A percentile compares a stretch with the other conserved stretches of the same genome.
Evolutionary conservation across 2,797 vertebrate species (phyloP).

Genomic region (Epinephelus malabaricus): DNA sequence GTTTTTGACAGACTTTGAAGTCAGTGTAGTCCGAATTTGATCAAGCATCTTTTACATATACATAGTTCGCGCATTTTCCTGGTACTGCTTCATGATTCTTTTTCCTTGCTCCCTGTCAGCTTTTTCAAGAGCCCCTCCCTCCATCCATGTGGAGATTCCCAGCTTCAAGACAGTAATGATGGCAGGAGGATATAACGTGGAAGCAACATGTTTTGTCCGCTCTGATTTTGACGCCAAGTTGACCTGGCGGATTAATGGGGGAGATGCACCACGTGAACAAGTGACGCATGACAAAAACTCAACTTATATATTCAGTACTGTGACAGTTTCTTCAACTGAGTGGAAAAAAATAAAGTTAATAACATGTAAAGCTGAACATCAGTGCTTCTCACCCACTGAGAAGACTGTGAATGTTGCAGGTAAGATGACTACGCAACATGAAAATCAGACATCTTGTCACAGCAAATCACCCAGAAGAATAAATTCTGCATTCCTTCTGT

Average conservation of each 20-base stretch:
- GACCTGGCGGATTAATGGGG: constrained; percentile 59
- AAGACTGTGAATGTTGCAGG: constrained; percentile 30
- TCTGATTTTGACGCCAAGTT: constrained; percentile 36
- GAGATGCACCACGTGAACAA: rapidly evolving
- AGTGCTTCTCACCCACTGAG: constrained; percentile 59
- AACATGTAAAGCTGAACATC: constrained; percentile 74
- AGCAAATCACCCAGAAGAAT: background rate
- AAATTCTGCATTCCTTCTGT: background rate
- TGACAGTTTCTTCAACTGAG: background rate
- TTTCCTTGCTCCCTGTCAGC: no score
- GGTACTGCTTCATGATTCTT: no score
- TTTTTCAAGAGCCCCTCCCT: no score
- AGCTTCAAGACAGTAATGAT: no score
- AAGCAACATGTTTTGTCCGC: no score
- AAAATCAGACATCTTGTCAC: background rate
- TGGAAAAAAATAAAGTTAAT: constrained; percentile 55
- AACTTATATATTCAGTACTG: constrained; percentile 28
- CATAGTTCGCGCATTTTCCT: no score
- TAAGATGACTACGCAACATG: constrained; percentile 17
- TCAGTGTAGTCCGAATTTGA: no score
- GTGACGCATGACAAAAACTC: rapidly evolving
- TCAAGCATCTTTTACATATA: no score
- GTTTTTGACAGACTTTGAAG: no score
- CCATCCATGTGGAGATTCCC: no score
- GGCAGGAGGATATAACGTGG: no score